A percentile compares a stretch with the other conserved stretches of the same genome.
phyloP scores from a whole-genome alignment of 2,888 invertebrate genomes.

The Azorinus chamasolen region DNA sequence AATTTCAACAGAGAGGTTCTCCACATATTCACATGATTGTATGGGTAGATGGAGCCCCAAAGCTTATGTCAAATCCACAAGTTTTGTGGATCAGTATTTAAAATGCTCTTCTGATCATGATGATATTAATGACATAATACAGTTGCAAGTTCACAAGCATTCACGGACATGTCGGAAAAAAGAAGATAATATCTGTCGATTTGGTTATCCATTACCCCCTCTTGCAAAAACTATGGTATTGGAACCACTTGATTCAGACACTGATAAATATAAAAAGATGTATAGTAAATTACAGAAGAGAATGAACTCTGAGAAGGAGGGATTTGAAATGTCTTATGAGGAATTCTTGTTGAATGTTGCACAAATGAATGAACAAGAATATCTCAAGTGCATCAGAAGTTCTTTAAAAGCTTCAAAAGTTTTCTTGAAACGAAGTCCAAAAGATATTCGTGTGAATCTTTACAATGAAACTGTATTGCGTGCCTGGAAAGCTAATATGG shows the following conservation, averaged over 20 bases:
- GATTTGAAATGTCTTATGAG: slow-evolving; percentile 11
- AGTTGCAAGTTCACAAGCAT: slow-evolving; percentile 21
- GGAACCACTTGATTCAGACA: slow-evolving; percentile 9
- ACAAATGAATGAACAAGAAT: slow-evolving; percentile 4
- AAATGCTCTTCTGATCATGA: slow-evolving; percentile 28
- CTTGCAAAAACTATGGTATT: slow-evolving; percentile 1
- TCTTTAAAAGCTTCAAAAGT: slow-evolving; percentile 12
- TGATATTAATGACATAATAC: background rate
- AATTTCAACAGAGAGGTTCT: slow-evolving; percentile 49
- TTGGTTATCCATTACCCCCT: slow-evolving; percentile 15
- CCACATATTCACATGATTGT: slow-evolving; percentile 64
- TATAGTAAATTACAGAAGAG: background rate
- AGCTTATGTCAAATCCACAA: slow-evolving; percentile 20
- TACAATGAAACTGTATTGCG: slow-evolving; percentile 1
- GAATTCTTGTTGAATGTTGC: background rate
- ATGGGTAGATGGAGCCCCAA: slow-evolving; percentile 56
- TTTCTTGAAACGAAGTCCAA: slow-evolving; percentile 13
- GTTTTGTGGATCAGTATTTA: slow-evolving; percentile 50
- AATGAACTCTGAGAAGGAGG: background rate
- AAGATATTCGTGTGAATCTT: slow-evolving; percentile 2
- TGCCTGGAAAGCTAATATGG: slow-evolving; percentile 11
- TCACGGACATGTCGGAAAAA: slow-evolving; percentile 29
- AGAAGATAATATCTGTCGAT: slow-evolving; percentile 9
- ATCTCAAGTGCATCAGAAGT: slow-evolving; percentile 12
- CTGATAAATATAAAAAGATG: slow-evolving; percentile 6